phyloP scores from a whole-genome alignment of 2,113 vertebrate species.

The Corythornis madagascariensis region DNA sequence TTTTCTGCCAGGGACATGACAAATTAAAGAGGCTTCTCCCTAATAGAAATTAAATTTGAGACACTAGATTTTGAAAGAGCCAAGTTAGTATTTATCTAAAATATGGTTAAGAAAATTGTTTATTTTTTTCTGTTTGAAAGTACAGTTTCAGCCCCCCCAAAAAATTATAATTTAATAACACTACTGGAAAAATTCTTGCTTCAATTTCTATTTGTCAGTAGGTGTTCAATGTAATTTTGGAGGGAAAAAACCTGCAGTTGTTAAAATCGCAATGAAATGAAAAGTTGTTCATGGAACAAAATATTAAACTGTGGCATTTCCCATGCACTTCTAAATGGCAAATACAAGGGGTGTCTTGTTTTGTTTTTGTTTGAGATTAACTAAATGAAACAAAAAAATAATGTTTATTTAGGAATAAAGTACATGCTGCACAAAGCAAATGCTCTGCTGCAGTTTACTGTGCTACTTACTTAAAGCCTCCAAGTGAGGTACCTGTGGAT shows the following conservation, averaged over 20 bases:
- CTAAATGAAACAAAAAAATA: not conserved
- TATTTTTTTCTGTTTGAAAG: not conserved
- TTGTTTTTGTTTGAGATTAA: too few relatives aligned
- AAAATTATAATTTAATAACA: not conserved
- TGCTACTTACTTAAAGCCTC: not conserved
- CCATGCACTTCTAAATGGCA: not conserved
- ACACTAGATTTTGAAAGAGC: not conserved
- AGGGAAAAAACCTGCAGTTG: not conserved
- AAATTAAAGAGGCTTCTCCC: not conserved
- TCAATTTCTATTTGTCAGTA: not conserved
- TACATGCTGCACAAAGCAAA: not conserved
- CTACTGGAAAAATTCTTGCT: not conserved
- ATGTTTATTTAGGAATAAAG: not conserved
- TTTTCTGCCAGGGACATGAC: not conserved
- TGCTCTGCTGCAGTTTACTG: not conserved
- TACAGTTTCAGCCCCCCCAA: not conserved
- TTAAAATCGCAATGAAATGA: not conserved
- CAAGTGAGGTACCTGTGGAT: not conserved
- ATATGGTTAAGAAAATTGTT: not conserved
- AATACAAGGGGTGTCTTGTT: not conserved
- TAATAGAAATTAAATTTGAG: not conserved
- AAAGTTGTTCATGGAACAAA: not conserved
- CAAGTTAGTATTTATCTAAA: not conserved
- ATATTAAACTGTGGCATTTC: not conserved
- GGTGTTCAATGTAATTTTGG: not conserved